A percentile compares a stretch with the other conserved stretches of the same genome.
phyloP scores from a whole-genome alignment of 2,113 vertebrate genomes.

The Zeus faber region DNA sequence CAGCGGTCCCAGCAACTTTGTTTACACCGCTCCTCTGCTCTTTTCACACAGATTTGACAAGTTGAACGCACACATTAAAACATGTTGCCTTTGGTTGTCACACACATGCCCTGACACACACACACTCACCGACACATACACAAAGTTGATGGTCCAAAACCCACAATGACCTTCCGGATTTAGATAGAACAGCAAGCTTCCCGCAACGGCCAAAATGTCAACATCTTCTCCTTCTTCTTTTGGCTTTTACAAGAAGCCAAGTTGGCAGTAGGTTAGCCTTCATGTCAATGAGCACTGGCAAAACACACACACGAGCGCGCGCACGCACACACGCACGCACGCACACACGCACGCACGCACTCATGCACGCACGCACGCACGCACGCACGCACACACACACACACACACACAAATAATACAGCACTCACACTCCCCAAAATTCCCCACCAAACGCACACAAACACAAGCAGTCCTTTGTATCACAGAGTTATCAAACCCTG shows the following conservation, averaged over 20 bases:
- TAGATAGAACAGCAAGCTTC: conserved; percentile 58
- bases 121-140: conserved; percentile 19
- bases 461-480: not conserved
- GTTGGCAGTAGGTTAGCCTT: conserved; percentile 57
- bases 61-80: conserved; percentile 45
- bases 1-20: conserved; percentile 54
- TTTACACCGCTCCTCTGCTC: conserved; percentile 57
- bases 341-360: not conserved
- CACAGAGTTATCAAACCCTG: not conserved
- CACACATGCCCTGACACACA: conserved; percentile 16
- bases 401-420: not conserved
- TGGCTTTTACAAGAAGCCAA: conserved; percentile 39
- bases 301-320: not conserved
- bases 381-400: not conserved
- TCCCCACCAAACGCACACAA: not conserved
- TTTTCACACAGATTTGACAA: conserved; percentile 59
- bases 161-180: conserved; percentile 65
- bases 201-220: conserved; percentile 68
- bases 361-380: not conserved
- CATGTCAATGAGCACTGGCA: conserved; percentile 34
- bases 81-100: conserved; percentile 50
- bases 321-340: not conserved
- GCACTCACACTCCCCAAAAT: not conserved
- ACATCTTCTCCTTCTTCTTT: conserved; percentile 55
- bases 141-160: conserved; percentile 28